Conservation (phyloP, 1,140 invertebrate species). For the Microplitis demolitor region DNA sequence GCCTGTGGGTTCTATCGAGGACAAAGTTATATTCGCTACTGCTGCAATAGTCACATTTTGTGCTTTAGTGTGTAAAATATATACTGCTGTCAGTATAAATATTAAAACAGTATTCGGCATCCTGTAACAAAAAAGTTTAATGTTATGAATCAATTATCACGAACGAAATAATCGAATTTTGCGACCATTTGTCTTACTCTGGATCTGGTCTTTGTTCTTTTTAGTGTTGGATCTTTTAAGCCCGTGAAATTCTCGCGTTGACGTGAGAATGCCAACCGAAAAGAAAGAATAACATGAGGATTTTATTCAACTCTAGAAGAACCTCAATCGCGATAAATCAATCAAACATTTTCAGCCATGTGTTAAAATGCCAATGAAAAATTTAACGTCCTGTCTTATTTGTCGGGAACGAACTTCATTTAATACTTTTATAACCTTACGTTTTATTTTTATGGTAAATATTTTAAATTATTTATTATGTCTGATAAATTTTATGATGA, state of each 20-base stretch:
- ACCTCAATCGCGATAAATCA: slow-evolving; percentile 25
- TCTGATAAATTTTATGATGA: neutral
- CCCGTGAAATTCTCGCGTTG: slow-evolving; percentile 10
- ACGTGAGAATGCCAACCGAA: slow-evolving; percentile 15
- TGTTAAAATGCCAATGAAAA: slow-evolving; percentile 20
- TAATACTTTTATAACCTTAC: neutral
- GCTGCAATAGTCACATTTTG: neutral
- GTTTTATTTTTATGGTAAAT: neutral
- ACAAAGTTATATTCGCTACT: too few species aligned
- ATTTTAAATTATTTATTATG: neutral
- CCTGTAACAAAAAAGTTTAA: slow-evolving; percentile 36
- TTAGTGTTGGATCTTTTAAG: neutral
- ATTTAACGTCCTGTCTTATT: neutral
- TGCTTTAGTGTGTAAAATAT: neutral
- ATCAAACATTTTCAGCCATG: slow-evolving; percentile 25
- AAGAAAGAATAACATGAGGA: neutral
- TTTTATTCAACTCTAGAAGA: slow-evolving; percentile 22
- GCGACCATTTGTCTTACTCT: neutral
- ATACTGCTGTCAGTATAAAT: slow-evolving; percentile 39
- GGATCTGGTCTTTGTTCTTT: neutral
- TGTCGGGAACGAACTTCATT: neutral
- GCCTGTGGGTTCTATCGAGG: too few species aligned
- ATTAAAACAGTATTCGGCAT: slow-evolving; percentile 45
- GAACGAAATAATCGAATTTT: neutral
- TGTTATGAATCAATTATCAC: slow-evolving; percentile 4